Percentiles rank a stretch among this genome's conserved stretches.
These are phyloP conservation scores for Gadopsis bispinosus DNA, from an alignment of 2,797 vertebrate species.

Conservation along the genomic window DNA sequence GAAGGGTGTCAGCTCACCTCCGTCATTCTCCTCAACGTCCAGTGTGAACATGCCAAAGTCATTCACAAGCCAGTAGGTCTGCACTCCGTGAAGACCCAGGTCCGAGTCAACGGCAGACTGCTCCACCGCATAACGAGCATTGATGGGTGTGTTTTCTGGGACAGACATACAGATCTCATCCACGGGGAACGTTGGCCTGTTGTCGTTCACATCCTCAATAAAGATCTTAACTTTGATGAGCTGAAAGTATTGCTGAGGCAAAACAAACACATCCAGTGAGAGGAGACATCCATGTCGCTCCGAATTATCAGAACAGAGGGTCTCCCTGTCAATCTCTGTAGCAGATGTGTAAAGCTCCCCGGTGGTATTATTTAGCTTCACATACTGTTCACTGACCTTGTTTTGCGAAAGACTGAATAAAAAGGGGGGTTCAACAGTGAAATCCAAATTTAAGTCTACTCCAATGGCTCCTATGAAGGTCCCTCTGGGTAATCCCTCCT, in stretches of 20 bases:
- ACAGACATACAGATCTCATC: slow-evolving; percentile 90
- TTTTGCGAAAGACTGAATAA: slow-evolving; percentile 92
- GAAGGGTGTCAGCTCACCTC: slow-evolving; percentile 93
- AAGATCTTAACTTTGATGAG: slow-evolving; percentile 96
- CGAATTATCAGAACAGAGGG: slow-evolving; percentile 87
- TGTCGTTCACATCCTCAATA: slow-evolving; percentile 96
- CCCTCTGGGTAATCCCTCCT: slow-evolving; percentile 93
- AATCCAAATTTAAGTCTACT: slow-evolving; percentile 89
- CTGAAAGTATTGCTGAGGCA: slow-evolving; percentile 97
- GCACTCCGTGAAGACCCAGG: slow-evolving; percentile 89
- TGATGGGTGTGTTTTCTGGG: slow-evolving; percentile 93
- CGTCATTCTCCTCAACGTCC: slow-evolving; percentile 96
- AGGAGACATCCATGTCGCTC: slow-evolving; percentile 86
- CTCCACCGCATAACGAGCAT: slow-evolving; percentile 93
- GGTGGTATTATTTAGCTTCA: slow-evolving; percentile 91
- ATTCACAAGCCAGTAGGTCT: slow-evolving; percentile 95
- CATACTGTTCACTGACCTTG: slow-evolving; percentile 89
- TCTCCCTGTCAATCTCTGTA: slow-evolving; percentile 93
- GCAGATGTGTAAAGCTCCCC: slow-evolving; percentile 93
- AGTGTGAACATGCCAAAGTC: slow-evolving; percentile 94
- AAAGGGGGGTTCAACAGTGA: slow-evolving; percentile 84
- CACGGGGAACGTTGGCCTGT: slow-evolving; percentile 91
- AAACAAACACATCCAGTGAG: slow-evolving; percentile 92
- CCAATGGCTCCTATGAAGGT: slow-evolving; percentile 93
- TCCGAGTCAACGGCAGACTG: slow-evolving; percentile 95